phyloP scores from a whole-genome alignment of 2,113 vertebrate species.

The Phoenicopterus ruber region DNA sequence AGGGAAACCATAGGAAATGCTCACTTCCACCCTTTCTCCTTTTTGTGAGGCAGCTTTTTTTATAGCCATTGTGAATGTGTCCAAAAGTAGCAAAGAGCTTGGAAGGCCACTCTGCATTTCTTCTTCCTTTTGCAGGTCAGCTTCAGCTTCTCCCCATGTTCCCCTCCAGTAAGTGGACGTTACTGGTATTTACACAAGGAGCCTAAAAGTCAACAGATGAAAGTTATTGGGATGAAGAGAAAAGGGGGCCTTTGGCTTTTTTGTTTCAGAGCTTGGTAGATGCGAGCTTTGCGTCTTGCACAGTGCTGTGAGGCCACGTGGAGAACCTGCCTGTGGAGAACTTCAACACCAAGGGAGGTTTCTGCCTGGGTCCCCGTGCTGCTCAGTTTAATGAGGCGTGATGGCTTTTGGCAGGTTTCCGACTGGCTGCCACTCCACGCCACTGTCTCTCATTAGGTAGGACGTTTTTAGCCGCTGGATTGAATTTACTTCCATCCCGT shows the following conservation, averaged over 20 bases:
- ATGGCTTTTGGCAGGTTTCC: background rate
- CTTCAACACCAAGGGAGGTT: background rate
- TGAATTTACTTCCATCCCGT: background rate
- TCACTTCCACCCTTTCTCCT: conserved; percentile 13
- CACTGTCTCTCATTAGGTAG: background rate
- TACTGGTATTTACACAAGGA: background rate
- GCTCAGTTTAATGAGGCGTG: background rate
- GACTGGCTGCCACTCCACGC: background rate
- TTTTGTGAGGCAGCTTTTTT: background rate
- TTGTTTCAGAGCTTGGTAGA: background rate
- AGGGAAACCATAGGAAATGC: background rate
- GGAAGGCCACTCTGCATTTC: background rate
- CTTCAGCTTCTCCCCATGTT: background rate
- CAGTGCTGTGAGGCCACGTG: background rate
- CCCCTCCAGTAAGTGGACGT: background rate
- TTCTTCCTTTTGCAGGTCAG: background rate
- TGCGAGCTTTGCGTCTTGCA: background rate
- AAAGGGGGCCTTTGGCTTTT: background rate
- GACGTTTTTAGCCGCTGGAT: background rate
- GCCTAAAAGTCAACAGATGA: background rate
- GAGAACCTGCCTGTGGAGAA: background rate
- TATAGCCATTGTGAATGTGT: background rate
- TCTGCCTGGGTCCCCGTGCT: background rate
- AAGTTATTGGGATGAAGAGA: background rate
- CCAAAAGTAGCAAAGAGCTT: background rate